Conservation (phyloP, 2,888 invertebrate genomes). For the Xylota sylvarum region DNA sequence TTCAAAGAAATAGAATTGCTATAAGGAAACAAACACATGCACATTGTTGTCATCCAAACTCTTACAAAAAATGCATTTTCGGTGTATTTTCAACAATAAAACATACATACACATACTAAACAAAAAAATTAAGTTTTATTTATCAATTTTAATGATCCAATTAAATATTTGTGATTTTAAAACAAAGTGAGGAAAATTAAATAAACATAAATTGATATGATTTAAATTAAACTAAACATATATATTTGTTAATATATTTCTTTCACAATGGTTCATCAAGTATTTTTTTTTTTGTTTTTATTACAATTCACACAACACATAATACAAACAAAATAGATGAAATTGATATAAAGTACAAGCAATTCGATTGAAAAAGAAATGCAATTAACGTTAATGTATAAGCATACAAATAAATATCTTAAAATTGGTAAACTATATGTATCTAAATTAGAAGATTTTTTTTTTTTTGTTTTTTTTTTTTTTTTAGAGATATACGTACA, state of each 20-base stretch:
- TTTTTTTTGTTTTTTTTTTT: not conserved
- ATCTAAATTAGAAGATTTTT: slow-evolving; percentile 22
- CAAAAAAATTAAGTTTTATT: slow-evolving; percentile 15
- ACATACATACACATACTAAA: slow-evolving; percentile 30
- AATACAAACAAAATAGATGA: slow-evolving; percentile 45
- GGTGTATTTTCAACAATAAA: slow-evolving; percentile 42
- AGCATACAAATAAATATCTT: slow-evolving; percentile 40
- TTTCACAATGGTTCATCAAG: slow-evolving; percentile 20
- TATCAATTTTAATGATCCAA: slow-evolving; percentile 10
- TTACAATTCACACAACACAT: slow-evolving; percentile 17
- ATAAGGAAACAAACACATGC: slow-evolving; percentile 37
- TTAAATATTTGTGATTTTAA: slow-evolving; percentile 12
- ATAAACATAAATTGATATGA: not conserved
- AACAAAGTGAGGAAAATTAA: not conserved
- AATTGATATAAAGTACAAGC: slow-evolving; percentile 68
- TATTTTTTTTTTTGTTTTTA: slow-evolving; percentile 30
- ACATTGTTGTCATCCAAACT: slow-evolving; percentile 53
- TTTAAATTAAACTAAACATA: not conserved
- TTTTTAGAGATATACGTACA: slow-evolving; percentile 4
- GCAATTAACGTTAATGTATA: slow-evolving; percentile 42
- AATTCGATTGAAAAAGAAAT: slow-evolving; percentile 51
- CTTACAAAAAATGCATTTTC: slow-evolving; percentile 44
- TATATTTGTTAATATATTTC: slow-evolving; percentile 17
- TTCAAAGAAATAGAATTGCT: slow-evolving; percentile 61
- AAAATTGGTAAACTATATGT: slow-evolving; percentile 26